These are phyloP conservation scores for Diploptera punctata DNA, from an alignment of 2,888 invertebrate genomes.

Conservation along the genomic window DNA sequence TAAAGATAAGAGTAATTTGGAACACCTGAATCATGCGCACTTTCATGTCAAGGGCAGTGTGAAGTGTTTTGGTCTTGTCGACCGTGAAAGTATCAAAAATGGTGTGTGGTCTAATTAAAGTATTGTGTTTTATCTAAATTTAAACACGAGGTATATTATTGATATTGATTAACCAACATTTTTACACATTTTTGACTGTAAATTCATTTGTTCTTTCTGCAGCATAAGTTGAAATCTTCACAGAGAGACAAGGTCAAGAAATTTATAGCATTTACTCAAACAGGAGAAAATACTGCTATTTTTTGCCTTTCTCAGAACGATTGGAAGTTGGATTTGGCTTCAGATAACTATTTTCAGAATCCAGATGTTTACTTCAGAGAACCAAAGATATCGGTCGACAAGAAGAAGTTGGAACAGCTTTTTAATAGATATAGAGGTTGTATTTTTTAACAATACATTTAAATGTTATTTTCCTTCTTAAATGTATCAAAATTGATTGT, in stretches of 20 bases:
- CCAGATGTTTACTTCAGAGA: slow-evolving; percentile 92
- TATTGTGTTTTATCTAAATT: no score
- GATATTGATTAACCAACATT: no score
- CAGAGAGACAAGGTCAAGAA: slow-evolving; percentile 97
- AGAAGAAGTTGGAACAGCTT: slow-evolving; percentile 86
- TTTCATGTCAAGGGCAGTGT: slow-evolving; percentile 37
- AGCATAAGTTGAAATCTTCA: slow-evolving; percentile 95
- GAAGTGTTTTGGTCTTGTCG: slow-evolving; percentile 37
- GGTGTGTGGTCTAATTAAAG: slow-evolving; percentile 30
- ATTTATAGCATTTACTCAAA: slow-evolving; percentile 96
- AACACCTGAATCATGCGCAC: slow-evolving; percentile 36
- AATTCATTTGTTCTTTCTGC: no score
- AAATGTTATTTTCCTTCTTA: no score
- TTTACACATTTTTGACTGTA: no score
- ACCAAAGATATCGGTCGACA: slow-evolving; percentile 74
- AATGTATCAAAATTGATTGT: no score
- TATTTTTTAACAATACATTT: no score
- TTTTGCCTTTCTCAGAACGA: slow-evolving; percentile 94
- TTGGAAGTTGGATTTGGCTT: slow-evolving; percentile 96
- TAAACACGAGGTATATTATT: no score
- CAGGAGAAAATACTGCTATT: slow-evolving; percentile 95
- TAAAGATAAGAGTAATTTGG: not conserved
- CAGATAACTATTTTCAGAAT: slow-evolving; percentile 96
- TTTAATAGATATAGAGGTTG: slow-evolving; percentile 81
- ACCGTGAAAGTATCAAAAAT: slow-evolving; percentile 34